phyloP scores from a whole-genome alignment of 1,140 invertebrate species.

The Myzus persicae region DNA sequence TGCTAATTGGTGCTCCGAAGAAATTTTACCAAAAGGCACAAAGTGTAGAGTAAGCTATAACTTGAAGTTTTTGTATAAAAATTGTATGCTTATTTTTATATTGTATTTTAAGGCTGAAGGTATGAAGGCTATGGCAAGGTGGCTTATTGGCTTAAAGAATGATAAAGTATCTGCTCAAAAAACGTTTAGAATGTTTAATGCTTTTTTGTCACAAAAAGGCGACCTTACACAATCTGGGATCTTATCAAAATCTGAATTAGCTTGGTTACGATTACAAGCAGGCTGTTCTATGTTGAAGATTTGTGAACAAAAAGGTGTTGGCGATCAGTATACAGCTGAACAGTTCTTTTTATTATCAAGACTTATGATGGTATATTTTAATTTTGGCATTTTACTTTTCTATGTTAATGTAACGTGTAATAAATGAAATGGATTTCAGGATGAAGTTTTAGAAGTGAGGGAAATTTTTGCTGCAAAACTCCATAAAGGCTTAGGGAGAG shows the following conservation, averaged over 20 bases:
- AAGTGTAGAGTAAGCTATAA: conserved; percentile 77
- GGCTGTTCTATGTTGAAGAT: conserved; percentile 96
- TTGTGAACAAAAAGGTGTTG: conserved; percentile 93
- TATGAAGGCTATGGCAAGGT: conserved; percentile 94
- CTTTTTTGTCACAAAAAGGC: conserved; percentile 88
- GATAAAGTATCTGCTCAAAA: conserved; percentile 90
- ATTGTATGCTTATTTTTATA: not conserved
- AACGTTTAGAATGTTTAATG: conserved; percentile 90
- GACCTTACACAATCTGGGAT: conserved; percentile 74
- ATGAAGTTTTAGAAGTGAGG: conserved; percentile 88
- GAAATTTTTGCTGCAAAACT: conserved; percentile 90
- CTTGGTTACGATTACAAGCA: conserved; percentile 87
- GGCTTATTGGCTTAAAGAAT: conserved; percentile 90
- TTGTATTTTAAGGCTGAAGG: conserved; percentile 73
- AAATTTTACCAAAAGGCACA: conserved; percentile 88
- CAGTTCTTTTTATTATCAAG: conserved; percentile 94
- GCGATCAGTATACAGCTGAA: conserved; percentile 91
- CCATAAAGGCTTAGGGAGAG: conserved; percentile 85
- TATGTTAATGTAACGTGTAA: no score
- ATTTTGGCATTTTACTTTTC: not conserved
- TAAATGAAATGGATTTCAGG: conserved; percentile 66
- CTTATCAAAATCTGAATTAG: conserved; percentile 87
- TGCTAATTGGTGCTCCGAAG: conserved; percentile 86
- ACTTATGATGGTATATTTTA: conserved; percentile 77
- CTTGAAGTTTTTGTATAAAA: not conserved